Base-by-base conservation (phyloP, 2,113 vertebrate genomes). In the Okapia johnstoni region DNA sequence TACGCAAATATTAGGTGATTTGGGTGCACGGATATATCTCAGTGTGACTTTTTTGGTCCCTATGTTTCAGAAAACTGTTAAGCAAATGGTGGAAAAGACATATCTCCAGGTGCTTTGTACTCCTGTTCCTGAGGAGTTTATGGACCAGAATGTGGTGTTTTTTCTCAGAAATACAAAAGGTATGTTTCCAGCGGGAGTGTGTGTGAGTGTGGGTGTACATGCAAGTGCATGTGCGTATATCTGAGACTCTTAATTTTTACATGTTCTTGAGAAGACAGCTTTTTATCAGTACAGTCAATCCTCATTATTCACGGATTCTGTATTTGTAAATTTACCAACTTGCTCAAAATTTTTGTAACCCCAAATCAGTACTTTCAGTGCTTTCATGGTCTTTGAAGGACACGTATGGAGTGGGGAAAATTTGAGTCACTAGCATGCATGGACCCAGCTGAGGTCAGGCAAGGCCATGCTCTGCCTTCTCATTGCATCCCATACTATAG, bases 101-200 rank as follows among this genome's bases (percentile, higher is more conserved):
- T 98, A 98, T 96, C 99, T 99, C 55, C 98, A 98, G 2, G 97
- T 99, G n/a, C 94, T 98, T 28, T 93, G 99, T 7, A 96, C 99
- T 55, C 90, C 98, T 25, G 97, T 99, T 81, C 99, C 99, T 0
- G 96, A 99, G 97, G 99, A 98, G 77, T 99, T 99, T 97, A n/a
- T 98, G 43, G 98, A 99, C 88, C 98, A 97, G 60, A 98, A 77
- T 3, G 94, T 98, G 26, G 98, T 99, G 9, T 99, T 98, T 98
- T 99, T 99, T 90, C 97, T 99, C 84, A 99, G 99, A 97, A 99
- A 99, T 58, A 98, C 98, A 12, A 98, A 98, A 97, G 99, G 99
- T 99, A 98, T 88, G 3, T 43, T 48, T 52, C 81, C 0, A 0
- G 28, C 0, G 1, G 28, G 36, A 0, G 3, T 12, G 30, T 16